Evolutionary conservation across 2,888 invertebrate species (phyloP), one percentile per base, ranked within the genome.

Genomic region (Cataglyphis rosenhaueri): DNA sequence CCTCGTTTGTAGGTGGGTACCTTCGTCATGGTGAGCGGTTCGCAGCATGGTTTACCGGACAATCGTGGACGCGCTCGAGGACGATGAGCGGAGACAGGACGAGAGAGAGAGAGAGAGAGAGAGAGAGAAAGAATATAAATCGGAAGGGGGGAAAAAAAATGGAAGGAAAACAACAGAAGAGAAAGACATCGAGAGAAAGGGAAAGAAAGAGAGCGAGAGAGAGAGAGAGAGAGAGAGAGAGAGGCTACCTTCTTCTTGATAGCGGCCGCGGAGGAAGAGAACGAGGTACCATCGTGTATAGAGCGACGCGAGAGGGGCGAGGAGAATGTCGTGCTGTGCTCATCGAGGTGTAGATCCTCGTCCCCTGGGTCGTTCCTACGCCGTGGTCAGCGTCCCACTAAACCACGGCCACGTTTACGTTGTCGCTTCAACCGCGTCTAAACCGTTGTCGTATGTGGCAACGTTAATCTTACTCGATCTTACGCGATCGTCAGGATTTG

Each of bases 281-380:
- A 87, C 86, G 89, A 88, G 87, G 87, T 88, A 86, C 84, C 82
- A 86, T 84, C 85, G 87, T 84, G 86, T 81, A 84, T 84, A 85
- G 85, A 85, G 89, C 82, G 84, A 91, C 89, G 91, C 70, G 70
- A 59, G 78, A 89, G 91, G 92, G 92, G 91, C 91, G 91, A 92
- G 91, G 92, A 91, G 93, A 92, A 92, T 93, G 93, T 93, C 93
- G 92, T 92, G 93, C 92, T 93, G 94, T 94, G 94, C 90, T 94
- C 94, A 94, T 94, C 94, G 94, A 94, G 93, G 93, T 94, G 94
- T 94, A 94, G 92, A 94, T 94, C 94, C 94, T 94, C 93, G 94
- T 94, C 94, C 94, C 93, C 94, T 91, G 91, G 91, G 92, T 94
- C 93, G 92, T 92, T 92, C 91, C 92, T 92, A 91, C 91, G 89